phyloP scores from a whole-genome alignment of 2,888 invertebrate species.

The Gisinianus flammeolus region DNA sequence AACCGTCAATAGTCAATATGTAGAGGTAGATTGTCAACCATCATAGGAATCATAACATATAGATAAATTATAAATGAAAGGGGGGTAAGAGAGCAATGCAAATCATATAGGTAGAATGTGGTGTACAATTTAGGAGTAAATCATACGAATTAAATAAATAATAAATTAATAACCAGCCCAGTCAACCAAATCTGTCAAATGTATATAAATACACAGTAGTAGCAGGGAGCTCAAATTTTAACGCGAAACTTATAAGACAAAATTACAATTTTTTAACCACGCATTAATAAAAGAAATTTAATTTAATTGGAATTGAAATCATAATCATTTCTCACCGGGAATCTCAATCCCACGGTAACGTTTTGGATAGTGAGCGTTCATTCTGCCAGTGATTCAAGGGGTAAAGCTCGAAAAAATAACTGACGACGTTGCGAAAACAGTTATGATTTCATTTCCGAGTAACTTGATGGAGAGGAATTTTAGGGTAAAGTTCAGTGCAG shows the following conservation, averaged over 20 bases:
- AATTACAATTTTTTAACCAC: neutral
- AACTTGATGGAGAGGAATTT: neutral
- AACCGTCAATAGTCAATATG: too few relatives aligned
- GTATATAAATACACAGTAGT: neutral
- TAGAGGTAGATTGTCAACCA: too few relatives aligned
- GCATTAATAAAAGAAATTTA: neutral
- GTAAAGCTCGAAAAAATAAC: neutral
- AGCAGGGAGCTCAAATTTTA: constrained; percentile 13
- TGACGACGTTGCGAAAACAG: neutral
- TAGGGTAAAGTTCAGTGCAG: constrained; percentile 3
- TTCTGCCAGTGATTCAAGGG: neutral
- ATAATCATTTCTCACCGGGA: neutral
- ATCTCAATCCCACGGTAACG: neutral
- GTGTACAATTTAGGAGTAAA: too few relatives aligned
- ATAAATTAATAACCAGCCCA: constrained; percentile 17
- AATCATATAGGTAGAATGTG: too few relatives aligned
- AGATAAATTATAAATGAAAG: too few relatives aligned
- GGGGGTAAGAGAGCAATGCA: too few relatives aligned
- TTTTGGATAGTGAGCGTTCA: too few relatives aligned
- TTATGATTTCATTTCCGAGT: neutral
- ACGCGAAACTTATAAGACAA: neutral
- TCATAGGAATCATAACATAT: too few relatives aligned
- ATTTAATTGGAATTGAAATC: neutral
- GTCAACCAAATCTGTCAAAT: constrained; percentile 22
- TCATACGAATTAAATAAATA: neutral